Evolutionary conservation across 2,888 invertebrate genomes (phyloP).

Genomic region (Leptinotarsa peninsularis): DNA sequence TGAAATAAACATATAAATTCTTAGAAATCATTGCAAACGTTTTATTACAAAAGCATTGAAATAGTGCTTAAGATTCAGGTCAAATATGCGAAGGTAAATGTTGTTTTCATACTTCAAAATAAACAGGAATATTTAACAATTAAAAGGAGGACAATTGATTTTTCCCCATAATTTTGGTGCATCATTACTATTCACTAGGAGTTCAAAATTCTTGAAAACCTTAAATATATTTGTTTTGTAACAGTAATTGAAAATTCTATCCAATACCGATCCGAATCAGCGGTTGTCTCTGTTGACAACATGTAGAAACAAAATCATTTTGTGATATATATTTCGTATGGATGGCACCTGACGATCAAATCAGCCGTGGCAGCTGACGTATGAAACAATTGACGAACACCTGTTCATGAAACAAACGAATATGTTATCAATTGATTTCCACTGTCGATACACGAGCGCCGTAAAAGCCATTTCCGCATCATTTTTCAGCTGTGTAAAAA

Average conservation of each 20-base stretch:
- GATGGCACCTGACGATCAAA: conserved; percentile 40
- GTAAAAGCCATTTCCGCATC: conserved; percentile 3
- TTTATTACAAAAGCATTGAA: conserved; percentile 33
- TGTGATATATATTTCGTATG: conserved; percentile 31
- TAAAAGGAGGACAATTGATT: not conserved
- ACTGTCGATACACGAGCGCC: conserved; percentile 30
- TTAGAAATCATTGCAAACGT: conserved; percentile 31
- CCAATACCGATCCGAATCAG: not conserved
- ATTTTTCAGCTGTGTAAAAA: conserved; percentile 10
- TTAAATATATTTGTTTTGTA: no score
- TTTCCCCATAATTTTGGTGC: not conserved
- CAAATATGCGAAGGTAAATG: conserved; percentile 26
- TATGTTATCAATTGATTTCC: conserved; percentile 43
- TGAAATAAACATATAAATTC: conserved; percentile 34
- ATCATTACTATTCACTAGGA: not conserved
- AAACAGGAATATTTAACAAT: not conserved
- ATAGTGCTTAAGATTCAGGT: conserved; percentile 32
- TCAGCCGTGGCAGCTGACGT: conserved; percentile 46
- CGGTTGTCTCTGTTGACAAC: conserved; percentile 4
- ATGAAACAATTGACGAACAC: conserved; percentile 48
- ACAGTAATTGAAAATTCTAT: not conserved
- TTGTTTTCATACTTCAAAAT: conserved; percentile 13
- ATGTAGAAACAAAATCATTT: conserved; percentile 11
- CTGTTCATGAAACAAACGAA: conserved; percentile 46
- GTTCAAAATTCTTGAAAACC: no score